phyloP scores from a whole-genome alignment of 2,113 vertebrate genomes.

The Struthio camelus region DNA sequence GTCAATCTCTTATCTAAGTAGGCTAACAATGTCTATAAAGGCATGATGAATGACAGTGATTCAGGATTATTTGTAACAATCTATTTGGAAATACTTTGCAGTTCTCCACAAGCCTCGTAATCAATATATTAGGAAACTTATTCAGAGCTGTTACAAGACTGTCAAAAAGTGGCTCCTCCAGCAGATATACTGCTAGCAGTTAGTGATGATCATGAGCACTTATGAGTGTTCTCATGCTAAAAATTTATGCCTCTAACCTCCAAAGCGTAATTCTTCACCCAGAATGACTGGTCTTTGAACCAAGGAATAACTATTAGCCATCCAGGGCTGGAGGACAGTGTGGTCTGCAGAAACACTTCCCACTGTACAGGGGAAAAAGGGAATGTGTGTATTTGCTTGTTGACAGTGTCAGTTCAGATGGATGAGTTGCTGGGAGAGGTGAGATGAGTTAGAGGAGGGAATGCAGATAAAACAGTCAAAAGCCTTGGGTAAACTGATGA shows the following conservation, averaged over 20 bases:
- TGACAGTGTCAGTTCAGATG: background rate
- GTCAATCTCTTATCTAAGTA: background rate
- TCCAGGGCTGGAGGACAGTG: background rate
- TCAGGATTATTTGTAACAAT: background rate
- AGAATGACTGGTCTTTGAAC: background rate
- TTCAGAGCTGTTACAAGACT: background rate
- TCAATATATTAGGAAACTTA: background rate
- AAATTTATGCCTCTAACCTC: background rate
- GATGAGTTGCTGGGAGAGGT: background rate
- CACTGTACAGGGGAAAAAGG: background rate
- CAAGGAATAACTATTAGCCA: background rate
- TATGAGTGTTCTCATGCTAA: background rate
- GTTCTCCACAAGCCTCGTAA: background rate
- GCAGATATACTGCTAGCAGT: background rate
- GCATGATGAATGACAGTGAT: background rate
- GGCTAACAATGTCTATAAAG: background rate
- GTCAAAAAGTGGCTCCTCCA: background rate
- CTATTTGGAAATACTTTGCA: background rate
- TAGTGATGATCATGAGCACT: background rate
- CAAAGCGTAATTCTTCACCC: background rate
- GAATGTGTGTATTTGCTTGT: rapidly evolving
- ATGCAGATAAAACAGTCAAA: background rate
- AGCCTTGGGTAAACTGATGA: background rate
- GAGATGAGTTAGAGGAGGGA: background rate
- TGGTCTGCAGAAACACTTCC: background rate